Conservation (phyloP, 2,113 vertebrate genomes). For the Callospermophilus lateralis region DNA sequence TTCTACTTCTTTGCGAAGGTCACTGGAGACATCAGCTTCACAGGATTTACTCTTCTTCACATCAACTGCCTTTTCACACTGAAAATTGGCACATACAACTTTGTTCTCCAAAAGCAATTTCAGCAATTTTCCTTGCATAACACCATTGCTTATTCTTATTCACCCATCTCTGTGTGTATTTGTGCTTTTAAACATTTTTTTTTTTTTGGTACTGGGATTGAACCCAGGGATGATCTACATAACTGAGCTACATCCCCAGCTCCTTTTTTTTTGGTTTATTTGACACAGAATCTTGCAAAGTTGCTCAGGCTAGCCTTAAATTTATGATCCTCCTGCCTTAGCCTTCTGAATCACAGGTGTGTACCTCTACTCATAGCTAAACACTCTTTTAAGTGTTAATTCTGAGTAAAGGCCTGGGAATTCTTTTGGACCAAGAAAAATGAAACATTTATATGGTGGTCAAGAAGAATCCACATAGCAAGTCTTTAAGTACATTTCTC, state of each 20-base stretch:
- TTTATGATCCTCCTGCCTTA: too few relatives aligned
- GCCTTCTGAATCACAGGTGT: too few relatives aligned
- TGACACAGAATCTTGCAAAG: too few relatives aligned
- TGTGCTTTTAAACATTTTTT: neutral
- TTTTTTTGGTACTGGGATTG: too few relatives aligned
- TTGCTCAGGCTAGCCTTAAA: too few relatives aligned
- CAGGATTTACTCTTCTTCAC: slow-evolving; percentile 88
- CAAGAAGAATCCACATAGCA: neutral
- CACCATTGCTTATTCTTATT: neutral
- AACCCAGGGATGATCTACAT: too few relatives aligned
- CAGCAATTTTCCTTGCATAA: neutral
- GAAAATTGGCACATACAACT: slow-evolving; percentile 20
- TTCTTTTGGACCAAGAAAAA: slow-evolving; percentile 14
- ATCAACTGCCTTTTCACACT: slow-evolving; percentile 85
- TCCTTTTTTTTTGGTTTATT: too few relatives aligned
- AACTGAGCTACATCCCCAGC: too few relatives aligned
- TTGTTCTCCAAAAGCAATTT: neutral
- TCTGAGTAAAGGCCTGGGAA: slow-evolving; percentile 6
- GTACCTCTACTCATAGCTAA: too few relatives aligned
- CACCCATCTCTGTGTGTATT: neutral
- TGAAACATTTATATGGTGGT: neutral
- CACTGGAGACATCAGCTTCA: slow-evolving; percentile 78
- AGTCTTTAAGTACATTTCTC: neutral
- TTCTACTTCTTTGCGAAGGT: slow-evolving; percentile 90
- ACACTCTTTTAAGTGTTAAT: neutral